Evolutionary conservation across 2,888 invertebrate species (phyloP).

Genomic region (Drosophila lutescens): DNA sequence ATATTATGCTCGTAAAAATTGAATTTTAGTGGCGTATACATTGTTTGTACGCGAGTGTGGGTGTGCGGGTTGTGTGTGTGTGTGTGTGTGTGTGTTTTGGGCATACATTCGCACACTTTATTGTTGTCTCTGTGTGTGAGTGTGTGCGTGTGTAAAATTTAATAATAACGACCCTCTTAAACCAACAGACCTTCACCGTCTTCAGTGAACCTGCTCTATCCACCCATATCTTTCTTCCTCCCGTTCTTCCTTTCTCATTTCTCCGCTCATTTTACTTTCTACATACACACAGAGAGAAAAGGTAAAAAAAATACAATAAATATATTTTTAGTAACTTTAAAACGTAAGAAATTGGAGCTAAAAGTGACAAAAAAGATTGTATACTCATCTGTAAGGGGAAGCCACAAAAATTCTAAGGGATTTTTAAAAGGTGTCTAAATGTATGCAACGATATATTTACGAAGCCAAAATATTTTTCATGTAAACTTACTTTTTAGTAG

Average conservation of each 20-base stretch:
- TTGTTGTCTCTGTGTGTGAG: conserved; percentile 43
- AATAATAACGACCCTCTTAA: conserved; percentile 78
- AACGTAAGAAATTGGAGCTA: not conserved
- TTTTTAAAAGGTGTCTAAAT: no score
- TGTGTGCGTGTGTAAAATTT: conserved; percentile 69
- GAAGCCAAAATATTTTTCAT: no score
- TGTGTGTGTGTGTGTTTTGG: conserved; percentile 50
- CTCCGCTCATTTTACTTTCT: conserved; percentile 21
- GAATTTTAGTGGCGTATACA: conserved; percentile 72
- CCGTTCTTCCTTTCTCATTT: conserved; percentile 1
- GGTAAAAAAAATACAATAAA: not conserved
- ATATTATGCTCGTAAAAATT: conserved; percentile 78
- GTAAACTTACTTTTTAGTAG: no score
- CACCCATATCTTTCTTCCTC: conserved; percentile 19
- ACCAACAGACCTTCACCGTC: conserved; percentile 48
- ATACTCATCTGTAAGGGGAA: no score
- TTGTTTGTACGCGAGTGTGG: conserved; percentile 27
- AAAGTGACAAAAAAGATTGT: not conserved
- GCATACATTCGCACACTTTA: conserved; percentile 72
- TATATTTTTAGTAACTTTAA: not conserved
- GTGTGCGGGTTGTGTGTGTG: conserved; percentile 10
- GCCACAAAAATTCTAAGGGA: no score
- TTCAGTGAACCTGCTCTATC: conserved; percentile 23
- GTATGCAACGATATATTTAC: no score
- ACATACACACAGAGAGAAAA: conserved; percentile 1